A percentile compares a stretch with the other conserved stretches of the same genome.
Evolutionary conservation across 2,797 vertebrate genomes (phyloP).

Genomic region (Ispidina picta): DNA sequence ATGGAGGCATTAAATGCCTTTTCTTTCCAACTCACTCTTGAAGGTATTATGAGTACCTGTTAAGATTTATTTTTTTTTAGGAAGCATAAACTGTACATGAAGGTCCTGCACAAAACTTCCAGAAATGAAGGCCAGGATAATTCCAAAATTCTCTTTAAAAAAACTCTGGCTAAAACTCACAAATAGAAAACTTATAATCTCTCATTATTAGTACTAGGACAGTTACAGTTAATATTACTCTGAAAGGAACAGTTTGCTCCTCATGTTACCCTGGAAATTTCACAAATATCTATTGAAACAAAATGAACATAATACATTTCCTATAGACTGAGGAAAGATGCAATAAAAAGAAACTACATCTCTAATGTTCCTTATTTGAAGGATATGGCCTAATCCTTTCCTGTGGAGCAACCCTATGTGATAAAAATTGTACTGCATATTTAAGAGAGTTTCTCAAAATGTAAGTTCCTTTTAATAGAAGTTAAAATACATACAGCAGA

Average conservation of each 20-base stretch:
- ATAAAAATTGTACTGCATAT: neutral
- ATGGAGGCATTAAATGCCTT: neutral
- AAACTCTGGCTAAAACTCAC: neutral
- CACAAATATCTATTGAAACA: neutral
- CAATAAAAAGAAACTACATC: neutral
- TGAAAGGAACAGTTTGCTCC: neutral
- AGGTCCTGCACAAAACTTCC: neutral
- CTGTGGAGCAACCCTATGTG: neutral
- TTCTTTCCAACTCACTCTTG: neutral
- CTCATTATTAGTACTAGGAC: neutral
- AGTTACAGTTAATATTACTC: neutral
- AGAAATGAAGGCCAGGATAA: neutral
- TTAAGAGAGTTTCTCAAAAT: neutral
- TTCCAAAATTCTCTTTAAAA: neutral
- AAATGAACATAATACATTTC: neutral
- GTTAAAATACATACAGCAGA: neutral
- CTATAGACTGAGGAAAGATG: neutral
- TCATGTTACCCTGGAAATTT: neutral
- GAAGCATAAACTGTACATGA: neutral
- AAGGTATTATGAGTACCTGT: neutral
- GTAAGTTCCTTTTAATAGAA: neutral
- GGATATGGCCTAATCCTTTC: neutral
- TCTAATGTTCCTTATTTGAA: neutral
- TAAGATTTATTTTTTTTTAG: neutral
- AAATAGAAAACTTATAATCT: neutral